These are phyloP conservation scores for Melitaea cinxia DNA, from an alignment of 1,140 invertebrate genomes.

Conservation along the genomic window DNA sequence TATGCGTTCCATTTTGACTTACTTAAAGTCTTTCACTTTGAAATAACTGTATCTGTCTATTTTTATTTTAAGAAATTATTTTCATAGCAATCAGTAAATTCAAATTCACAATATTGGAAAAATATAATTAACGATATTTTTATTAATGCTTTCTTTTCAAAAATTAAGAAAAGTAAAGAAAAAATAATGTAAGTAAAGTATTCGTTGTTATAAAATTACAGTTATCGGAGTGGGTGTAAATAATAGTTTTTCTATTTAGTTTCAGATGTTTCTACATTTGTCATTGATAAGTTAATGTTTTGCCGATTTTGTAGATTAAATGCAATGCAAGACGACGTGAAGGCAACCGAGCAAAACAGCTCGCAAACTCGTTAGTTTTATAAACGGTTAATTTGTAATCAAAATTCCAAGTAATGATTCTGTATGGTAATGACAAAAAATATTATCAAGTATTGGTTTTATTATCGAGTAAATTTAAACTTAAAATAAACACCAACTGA, in stretches of 20 bases:
- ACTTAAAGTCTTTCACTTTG: neutral
- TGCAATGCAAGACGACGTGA: constrained; percentile 2
- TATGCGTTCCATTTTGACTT: neutral
- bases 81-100: too few species aligned
- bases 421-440: too few species aligned
- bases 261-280: neutral
- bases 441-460: too few species aligned
- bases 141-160: neutral
- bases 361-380: constrained; percentile 14
- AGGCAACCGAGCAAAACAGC: constrained; percentile 12
- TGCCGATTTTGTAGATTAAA: constrained; percentile 9
- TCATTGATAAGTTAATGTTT: neutral
- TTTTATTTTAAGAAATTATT: neutral
- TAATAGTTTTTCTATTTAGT: too few species aligned
- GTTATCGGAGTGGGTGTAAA: too few species aligned
- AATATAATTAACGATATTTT: neutral
- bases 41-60: neutral
- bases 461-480: too few species aligned
- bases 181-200: too few species aligned
- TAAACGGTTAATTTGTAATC: constrained; percentile 3
- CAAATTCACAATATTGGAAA: neutral
- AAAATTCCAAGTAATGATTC: constrained; percentile 1
- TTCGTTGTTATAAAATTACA: too few species aligned
- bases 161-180: too few species aligned
- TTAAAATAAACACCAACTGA: too few species aligned